These are phyloP conservation scores for Drosophila sproati DNA, from an alignment of 1,140 invertebrate species.

Conservation along the genomic window DNA sequence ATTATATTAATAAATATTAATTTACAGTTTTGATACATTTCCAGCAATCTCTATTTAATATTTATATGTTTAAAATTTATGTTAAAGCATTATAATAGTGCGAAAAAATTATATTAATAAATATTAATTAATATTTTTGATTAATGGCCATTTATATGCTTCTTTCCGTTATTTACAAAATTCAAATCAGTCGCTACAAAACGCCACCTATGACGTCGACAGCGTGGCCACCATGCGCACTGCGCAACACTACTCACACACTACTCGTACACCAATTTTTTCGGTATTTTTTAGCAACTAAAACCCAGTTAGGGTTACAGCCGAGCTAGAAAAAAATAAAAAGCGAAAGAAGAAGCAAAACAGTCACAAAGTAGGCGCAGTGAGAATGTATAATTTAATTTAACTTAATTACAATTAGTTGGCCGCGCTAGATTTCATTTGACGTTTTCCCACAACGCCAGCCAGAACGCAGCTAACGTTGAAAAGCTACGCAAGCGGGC, in stretches of 20 bases:
- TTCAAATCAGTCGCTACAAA: conserved; percentile 16
- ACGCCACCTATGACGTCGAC: conserved; percentile 16
- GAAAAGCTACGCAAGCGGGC: conserved; percentile 51
- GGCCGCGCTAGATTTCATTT: conserved; percentile 64
- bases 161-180: conserved; percentile 3
- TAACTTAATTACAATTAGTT: conserved; percentile 76
- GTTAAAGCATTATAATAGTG: not conserved
- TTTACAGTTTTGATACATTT: too few relatives aligned
- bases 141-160: too few relatives aligned
- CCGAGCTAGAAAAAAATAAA: conserved; percentile 24
- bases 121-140: not conserved
- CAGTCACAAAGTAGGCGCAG: conserved; percentile 61
- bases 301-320: conserved; percentile 29
- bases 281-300: conserved; percentile 37
- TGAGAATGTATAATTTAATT: conserved; percentile 77
- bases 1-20: too few relatives aligned
- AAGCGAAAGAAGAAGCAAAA: conserved; percentile 23
- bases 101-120: not conserved
- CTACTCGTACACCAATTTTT: not conserved
- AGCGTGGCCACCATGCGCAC: conserved; percentile 41
- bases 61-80: too few relatives aligned
- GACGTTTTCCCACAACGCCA: conserved; percentile 52
- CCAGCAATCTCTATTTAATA: too few relatives aligned
- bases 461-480: conserved; percentile 55
- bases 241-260: conserved; percentile 25